Base-by-base conservation (phyloP, 2,113 vertebrate species). In the Scatophagus argus region DNA sequence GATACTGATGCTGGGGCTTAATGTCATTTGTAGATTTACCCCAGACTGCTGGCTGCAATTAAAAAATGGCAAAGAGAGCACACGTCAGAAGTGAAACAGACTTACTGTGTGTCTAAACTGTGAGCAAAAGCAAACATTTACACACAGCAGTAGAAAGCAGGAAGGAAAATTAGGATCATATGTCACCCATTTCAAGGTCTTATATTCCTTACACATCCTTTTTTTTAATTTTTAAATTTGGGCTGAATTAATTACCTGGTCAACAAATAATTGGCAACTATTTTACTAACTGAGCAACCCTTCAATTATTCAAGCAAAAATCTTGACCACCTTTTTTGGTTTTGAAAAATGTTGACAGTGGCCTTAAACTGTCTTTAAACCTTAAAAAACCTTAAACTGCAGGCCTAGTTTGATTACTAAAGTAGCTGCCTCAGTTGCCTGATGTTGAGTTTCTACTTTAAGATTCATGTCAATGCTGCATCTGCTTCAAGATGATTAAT, bases 1-100 rank as follows among this genome's bases (percentile, higher is more conserved):
- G 74, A 44, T 65, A 79, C 59, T 54, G 78, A 82, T 63, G 41
- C 79, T 43, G 43, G 43, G 77, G 80, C 52, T 80, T 79, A 77
- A 76, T 55, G 64, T 83, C 61, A 74, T 70, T 36, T 75, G 59
- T 67, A 58, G 54, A 79, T 60, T 65, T 60, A 71, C 27, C 41
- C 43, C 27, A 74, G 38, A 79, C 36, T 58, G 51, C 34, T 41
- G 67, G 13, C 7, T 25, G 32, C 34, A 38, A 38, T 32, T 61
- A 46, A 58, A 58, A 58, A 79, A 67, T 19, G 64, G 9, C 8
- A 49, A 8, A 46, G 21, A 43, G 11, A 58, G 63, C 13, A 52
- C 23, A 47, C 49, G 23, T 66, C 34, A 43, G 4, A 13, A 17
- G 23, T n/a, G 14, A 4, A 32, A 62, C 21, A 62, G 27, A 59